Evolutionary conservation across 2,888 invertebrate species (phyloP).

Genomic region (Chouioia cunea): DNA sequence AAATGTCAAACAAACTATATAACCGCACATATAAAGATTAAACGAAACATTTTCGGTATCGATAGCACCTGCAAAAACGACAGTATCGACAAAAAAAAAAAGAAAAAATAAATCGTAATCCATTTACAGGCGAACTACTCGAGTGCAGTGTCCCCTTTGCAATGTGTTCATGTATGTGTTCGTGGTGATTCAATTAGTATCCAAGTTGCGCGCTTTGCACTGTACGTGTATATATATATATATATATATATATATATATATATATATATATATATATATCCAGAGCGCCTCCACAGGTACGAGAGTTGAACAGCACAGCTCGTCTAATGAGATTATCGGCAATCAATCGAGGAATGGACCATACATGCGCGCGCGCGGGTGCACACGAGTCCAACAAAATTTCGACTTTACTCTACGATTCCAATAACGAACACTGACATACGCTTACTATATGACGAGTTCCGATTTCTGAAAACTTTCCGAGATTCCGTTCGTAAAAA

Average conservation of each 20-base stretch:
- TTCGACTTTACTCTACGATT: neutral
- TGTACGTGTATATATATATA: conserved; percentile 27
- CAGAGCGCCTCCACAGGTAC: conserved; percentile 13
- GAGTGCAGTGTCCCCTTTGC: conserved; percentile 22
- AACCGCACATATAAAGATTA: too few species aligned
- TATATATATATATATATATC: too few species aligned
- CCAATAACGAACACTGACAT: conserved; percentile 38
- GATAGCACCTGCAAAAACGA: neutral
- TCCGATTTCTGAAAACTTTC: too few species aligned
- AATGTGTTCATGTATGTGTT: neutral
- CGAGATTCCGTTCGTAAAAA: too few species aligned
- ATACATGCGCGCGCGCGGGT: neutral
- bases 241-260: conserved; percentile 31
- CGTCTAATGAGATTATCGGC: conserved; percentile 57
- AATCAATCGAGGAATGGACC: conserved; percentile 54
- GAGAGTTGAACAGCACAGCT: neutral
- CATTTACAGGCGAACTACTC: conserved; percentile 47
- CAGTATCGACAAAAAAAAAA: conserved; percentile 15
- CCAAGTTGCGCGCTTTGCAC: conserved; percentile 48
- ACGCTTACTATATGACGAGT: neutral
- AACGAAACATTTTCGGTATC: neutral
- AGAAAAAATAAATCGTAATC: conserved; percentile 26
- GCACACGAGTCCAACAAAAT: neutral
- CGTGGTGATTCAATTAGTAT: conserved; percentile 54
- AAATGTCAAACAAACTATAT: too few species aligned